Evolutionary conservation across 2,113 vertebrate genomes (phyloP), one percentile per base, ranked within the genome.

Genomic region (Charadrius vociferus): DNA sequence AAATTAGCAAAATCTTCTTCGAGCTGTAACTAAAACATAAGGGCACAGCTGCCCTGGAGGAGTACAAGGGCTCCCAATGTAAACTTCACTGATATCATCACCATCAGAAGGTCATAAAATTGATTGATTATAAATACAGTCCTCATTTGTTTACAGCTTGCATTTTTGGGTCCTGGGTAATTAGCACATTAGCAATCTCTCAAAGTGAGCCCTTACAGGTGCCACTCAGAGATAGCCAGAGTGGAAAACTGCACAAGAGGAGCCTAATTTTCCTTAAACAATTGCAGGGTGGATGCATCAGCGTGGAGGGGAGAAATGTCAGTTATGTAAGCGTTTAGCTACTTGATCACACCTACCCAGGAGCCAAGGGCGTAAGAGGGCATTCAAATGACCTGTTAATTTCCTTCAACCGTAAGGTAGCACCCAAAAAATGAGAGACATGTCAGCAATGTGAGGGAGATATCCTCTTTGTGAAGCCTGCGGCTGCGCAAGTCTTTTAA

Each of bases 61-160:
- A 98, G 98, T 97, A 97, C 88, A 96, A 98, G 98, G 98, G 99
- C 98, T 98, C 97, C 96, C 98, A 98, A 98, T 98, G 98, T 99
- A 99, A 99, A 99, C 99, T 99, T 98, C 96, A 96, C 98, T 99
- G 99, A 99, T 99, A 99, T 99, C 99, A 99, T 98, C 99, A 97
- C 99, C 99, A 99, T 99, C 98, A 98, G 99, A 99, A 99, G 98
- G 98, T 99, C 99, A 99, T 99, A 99, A 99, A 99, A 99, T 98
- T 99, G 99, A 99, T 99, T 98, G 99, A 99, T 99, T 99, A 99
- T 99, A 99, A 99, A 99, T 99, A 99, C 98, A 98, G 99, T 98
- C 98, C 99, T 98, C 98, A 95, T 99, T 98, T 99, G 99, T 99
- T 99, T 99, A 99, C 98, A 98, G 99, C 98, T 97, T 97, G 98